A percentile compares a stretch with the other conserved stretches of the same genome.
phyloP scores from a whole-genome alignment of 1,140 invertebrate species.

The Calosoma granatense region DNA sequence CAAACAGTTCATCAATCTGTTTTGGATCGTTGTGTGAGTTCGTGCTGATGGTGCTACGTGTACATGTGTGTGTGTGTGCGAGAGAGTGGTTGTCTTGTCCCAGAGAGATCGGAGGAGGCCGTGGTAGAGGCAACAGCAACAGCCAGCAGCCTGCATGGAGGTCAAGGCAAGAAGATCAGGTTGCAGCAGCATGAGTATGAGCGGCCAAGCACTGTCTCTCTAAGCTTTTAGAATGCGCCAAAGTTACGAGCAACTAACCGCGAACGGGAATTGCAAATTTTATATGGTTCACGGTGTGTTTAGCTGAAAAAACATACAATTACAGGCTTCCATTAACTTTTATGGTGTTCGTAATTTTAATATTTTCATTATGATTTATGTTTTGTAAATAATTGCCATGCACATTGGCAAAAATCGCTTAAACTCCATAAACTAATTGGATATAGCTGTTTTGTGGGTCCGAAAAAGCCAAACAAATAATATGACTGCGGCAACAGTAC shows the following conservation, averaged over 20 bases:
- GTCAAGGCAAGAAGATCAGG: not conserved
- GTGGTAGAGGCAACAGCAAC: not conserved
- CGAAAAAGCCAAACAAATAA: too few relatives aligned
- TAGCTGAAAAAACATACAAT: slow-evolving; percentile 1
- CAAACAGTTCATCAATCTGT: too few relatives aligned
- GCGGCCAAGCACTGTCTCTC: not conserved
- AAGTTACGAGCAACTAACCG: not conserved
- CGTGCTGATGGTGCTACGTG: not conserved
- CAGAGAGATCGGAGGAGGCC: not conserved
- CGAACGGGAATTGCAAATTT: slow-evolving; percentile 1
- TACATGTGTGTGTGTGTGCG: not conserved
- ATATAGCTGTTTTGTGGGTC: too few relatives aligned
- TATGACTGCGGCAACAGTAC: too few relatives aligned
- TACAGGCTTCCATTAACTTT: slow-evolving; percentile 5
- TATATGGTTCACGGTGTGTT: not conserved
- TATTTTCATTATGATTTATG: slow-evolving; percentile 2
- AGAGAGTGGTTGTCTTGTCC: not conserved
- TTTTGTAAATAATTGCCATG: not conserved
- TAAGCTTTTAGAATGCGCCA: not conserved
- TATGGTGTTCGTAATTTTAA: slow-evolving; percentile 1
- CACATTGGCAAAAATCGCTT: too few relatives aligned
- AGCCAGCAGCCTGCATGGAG: not conserved
- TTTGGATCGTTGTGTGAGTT: too few relatives aligned
- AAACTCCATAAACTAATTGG: too few relatives aligned
- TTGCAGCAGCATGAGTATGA: not conserved